phyloP scores from a whole-genome alignment of 1,140 invertebrate genomes.

The Dendroctonus ponderosae region DNA sequence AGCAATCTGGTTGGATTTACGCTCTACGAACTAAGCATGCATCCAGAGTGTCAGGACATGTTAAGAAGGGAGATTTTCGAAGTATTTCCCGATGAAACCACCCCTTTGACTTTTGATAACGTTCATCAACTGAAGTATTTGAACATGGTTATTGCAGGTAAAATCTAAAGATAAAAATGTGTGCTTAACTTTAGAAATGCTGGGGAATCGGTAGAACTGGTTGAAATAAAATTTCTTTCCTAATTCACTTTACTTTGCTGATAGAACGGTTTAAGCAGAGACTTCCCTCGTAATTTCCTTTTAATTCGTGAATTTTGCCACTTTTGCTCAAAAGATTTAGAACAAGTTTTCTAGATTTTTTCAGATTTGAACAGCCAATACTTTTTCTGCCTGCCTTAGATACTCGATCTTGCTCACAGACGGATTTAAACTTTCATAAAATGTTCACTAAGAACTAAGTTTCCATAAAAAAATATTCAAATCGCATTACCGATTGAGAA shows the following conservation, averaged over 20 bases:
- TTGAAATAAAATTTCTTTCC: background rate
- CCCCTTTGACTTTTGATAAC: slow-evolving; percentile 59
- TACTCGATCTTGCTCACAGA: too few relatives aligned
- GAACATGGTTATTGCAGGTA: slow-evolving; percentile 58
- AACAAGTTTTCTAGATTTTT: too few relatives aligned
- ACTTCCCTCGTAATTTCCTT: background rate
- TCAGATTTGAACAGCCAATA: too few relatives aligned
- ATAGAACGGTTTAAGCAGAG: background rate
- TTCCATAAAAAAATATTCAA: too few relatives aligned
- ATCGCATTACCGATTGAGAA: too few relatives aligned
- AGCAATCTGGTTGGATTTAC: slow-evolving; percentile 66
- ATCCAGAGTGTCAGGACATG: slow-evolving; percentile 54
- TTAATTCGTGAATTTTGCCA: background rate
- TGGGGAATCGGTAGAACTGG: background rate
- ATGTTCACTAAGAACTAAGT: too few relatives aligned
- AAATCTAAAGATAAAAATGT: slow-evolving; percentile 8
- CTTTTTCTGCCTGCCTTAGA: too few relatives aligned
- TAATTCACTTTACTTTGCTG: background rate
- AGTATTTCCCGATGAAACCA: slow-evolving; percentile 45
- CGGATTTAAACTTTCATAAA: too few relatives aligned
- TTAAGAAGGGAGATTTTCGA: slow-evolving; percentile 57
- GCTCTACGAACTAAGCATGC: slow-evolving; percentile 64
- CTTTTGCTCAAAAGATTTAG: too few relatives aligned
- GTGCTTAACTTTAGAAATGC: background rate
- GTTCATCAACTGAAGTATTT: slow-evolving; percentile 64